Evolutionary conservation across 2,888 invertebrate species (phyloP), one percentile per base, ranked within the genome.

Genomic region (Dasysyrphus albostriatus): DNA sequence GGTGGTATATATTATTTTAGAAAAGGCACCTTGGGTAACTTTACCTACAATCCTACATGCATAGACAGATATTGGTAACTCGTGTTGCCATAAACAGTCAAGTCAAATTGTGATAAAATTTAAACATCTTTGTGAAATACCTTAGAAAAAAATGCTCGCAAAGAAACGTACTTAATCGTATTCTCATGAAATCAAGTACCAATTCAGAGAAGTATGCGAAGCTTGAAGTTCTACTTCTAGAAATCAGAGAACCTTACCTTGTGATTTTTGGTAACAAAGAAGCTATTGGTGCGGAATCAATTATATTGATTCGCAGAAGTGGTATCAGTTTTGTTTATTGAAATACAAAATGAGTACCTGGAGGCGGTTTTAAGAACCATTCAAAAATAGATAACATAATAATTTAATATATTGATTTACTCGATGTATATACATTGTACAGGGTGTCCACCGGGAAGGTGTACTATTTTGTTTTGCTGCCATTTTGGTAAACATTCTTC

Each of bases 11-110:
- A 9, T 34, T 47, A 16, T 47, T 9, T 39, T 7, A 39, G 34
- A 39, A 19, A 16, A 12, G 10, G 10, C 16, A 47, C 0, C 39
- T 51, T 44, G 7, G 32, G 32, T 9, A 42, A n/a, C n/a, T n/a
- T n/a, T n/a, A n/a, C 14, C 24, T 24, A 24, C 24, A 24, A 24
- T 24, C 24, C 24, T 24, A 24, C 24, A 24, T 24, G 3, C 24
- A 24, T 24, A 2, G 2, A n/a, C 6, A 0, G 5, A 44, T 6
- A n/a, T 44, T 44, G 44, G 37, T 9, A 44, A 44, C n/a, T 44
- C 59, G 56, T 78, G 67, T 63, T 74, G 69, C 74, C 74, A 74
- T 73, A 83, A 74, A 69, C 74, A 78, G 56, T 58, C n/a, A 54
- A 78, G 56, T 58, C n/a, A 54, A 69, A 58, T 59, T 83, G 77